Evolutionary conservation across 2,888 invertebrate species (phyloP).

Genomic region (Rhimphoctona megacephalus): DNA sequence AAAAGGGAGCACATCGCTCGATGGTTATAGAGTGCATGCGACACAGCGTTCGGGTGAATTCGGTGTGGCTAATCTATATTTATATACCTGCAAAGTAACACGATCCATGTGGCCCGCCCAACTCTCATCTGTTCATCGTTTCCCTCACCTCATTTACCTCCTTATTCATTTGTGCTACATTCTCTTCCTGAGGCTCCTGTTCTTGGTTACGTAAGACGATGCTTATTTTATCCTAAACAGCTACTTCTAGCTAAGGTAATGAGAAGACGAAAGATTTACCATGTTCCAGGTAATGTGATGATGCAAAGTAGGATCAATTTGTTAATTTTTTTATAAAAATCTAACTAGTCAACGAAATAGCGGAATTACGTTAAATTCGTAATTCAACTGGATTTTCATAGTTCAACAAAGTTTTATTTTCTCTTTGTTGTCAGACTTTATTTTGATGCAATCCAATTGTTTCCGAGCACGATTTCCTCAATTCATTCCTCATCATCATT

Average conservation of each 20-base stretch:
- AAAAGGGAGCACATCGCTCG: conserved; percentile 69
- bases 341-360: neutral
- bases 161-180: conserved; percentile 67
- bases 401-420: neutral
- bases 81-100: conserved; percentile 68
- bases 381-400: neutral
- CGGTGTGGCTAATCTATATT: conserved; percentile 62
- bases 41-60: conserved; percentile 22
- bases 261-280: neutral
- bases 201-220: conserved; percentile 36
- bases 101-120: conserved; percentile 62
- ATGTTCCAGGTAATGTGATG: neutral
- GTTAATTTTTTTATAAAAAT: neutral
- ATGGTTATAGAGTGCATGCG: conserved; percentile 56
- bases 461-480: neutral
- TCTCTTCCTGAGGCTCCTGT: neutral
- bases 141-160: conserved; percentile 67
- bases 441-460: neutral
- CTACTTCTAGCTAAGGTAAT: neutral
- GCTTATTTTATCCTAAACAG: neutral
- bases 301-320: neutral
- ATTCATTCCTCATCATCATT: neutral
- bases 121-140: conserved; percentile 60
- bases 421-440: neutral
- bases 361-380: neutral